phyloP scores from a whole-genome alignment of 2,888 invertebrate species.

The Limnephilus lunatus region DNA sequence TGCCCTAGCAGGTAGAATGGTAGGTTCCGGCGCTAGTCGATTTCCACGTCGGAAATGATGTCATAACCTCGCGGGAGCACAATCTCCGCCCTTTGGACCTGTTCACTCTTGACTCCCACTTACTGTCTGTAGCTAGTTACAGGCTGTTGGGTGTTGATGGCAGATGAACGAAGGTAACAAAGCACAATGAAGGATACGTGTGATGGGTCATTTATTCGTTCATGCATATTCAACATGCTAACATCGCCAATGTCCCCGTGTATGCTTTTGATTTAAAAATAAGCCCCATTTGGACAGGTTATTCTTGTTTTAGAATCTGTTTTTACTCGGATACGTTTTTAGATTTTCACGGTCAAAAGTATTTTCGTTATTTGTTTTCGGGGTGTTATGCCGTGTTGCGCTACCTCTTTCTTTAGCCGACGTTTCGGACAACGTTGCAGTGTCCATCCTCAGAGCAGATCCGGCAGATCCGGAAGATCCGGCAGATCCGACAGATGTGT shows the following conservation, averaged over 20 bases:
- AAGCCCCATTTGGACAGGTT: too few species aligned
- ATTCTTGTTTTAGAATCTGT: too few species aligned
- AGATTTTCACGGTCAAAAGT: too few species aligned
- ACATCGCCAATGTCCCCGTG: neutral
- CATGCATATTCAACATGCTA: neutral
- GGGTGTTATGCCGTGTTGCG: too few species aligned
- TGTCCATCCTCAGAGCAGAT: too few species aligned
- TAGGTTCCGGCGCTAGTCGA: neutral
- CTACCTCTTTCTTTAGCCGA: too few species aligned
- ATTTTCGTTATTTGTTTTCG: too few species aligned
- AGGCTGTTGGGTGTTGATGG: neutral
- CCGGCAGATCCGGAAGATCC: too few species aligned
- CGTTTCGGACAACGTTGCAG: too few species aligned
- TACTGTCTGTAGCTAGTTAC: neutral
- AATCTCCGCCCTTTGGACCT: conserved; percentile 5
- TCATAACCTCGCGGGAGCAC: conserved; percentile 2
- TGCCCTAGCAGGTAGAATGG: neutral
- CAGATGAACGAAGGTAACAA: neutral
- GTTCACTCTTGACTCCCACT: neutral
- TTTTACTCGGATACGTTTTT: too few species aligned
- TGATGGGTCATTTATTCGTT: neutral
- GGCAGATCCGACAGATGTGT: too few species aligned
- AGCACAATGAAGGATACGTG: neutral
- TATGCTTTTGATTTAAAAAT: neutral
- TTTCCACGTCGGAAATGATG: conserved; percentile 11